phyloP scores from a whole-genome alignment of 2,888 invertebrate genomes.

The Tachina fera region DNA sequence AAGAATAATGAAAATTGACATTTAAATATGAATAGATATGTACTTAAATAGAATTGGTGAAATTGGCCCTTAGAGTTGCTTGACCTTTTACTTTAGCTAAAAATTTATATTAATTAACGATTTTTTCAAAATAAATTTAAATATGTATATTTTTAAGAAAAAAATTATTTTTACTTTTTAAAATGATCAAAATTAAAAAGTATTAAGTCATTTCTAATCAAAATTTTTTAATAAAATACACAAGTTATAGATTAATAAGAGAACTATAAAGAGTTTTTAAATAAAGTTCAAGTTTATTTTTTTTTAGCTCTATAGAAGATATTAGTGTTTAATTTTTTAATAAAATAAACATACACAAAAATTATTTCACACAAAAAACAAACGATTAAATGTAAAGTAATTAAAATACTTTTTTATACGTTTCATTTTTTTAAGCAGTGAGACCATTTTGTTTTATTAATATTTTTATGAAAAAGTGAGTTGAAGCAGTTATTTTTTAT shows the following conservation, averaged over 20 bases:
- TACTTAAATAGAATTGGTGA: too few species aligned
- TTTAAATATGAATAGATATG: too few species aligned
- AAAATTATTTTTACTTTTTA: constrained; percentile 64
- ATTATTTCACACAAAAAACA: constrained; percentile 64
- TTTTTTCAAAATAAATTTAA: not conserved
- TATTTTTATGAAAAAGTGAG: constrained; percentile 62
- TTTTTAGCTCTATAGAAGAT: constrained; percentile 57
- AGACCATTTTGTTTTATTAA: constrained; percentile 58
- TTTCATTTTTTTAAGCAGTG: constrained; percentile 62
- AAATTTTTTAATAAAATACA: constrained; percentile 55
- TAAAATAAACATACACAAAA: constrained; percentile 73
- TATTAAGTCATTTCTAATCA: too few species aligned
- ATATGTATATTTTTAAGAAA: not conserved
- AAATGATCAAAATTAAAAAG: constrained; percentile 26
- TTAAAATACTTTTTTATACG: constrained; percentile 69
- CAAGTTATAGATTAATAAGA: constrained; percentile 37
- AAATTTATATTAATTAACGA: constrained; percentile 47
- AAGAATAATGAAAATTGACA: too few species aligned
- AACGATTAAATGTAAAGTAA: constrained; percentile 52
- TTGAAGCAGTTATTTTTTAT: constrained; percentile 57
- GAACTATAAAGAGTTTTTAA: constrained; percentile 42
- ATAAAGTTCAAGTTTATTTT: constrained; percentile 62
- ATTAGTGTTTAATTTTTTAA: constrained; percentile 2
- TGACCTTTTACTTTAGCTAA: constrained; percentile 58
- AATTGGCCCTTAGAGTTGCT: too few species aligned